Base-by-base conservation (phyloP, 2,888 invertebrate species). In the Ectemnius lituratus region DNA sequence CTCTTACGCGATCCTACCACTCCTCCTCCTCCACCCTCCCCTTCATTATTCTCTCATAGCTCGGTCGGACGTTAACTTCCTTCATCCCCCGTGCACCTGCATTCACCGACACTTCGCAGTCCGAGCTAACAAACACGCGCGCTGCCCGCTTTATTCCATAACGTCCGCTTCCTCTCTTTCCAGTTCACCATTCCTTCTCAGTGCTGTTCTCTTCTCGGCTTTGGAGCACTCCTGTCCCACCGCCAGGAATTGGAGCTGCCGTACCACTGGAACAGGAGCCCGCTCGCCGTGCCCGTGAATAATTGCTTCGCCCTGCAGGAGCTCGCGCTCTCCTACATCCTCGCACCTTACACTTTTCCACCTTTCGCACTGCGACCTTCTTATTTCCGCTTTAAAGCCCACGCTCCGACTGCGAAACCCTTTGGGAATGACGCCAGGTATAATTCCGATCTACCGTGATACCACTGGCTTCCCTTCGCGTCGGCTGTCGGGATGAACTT, bases 281-380 rank as follows among this genome's bases (percentile, higher is more conserved):
- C 37, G 57, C 49, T 75, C 71, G 73, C 73, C 57, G 23, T 49
- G 73, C 79, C 63, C 73, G 76, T 80, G 83, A 86, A 85, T 85
- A 85, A 86, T 85, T 80, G 77, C 80, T 77, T 78, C 59, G 67
- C 65, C 72, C 63, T 56, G 45, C 37, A 59, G 60, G 61, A 71
- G 49, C 27, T 27, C 14, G 11, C 27, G 46, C 59, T 56, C 61
- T 52, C 49, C 56, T 60, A 52, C n/a, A 49, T 61, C 11, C 46
- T 27, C 47, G 57, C 20, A 4, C 56, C 37, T 63, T 27, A 14
- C 27, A 46, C 59, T 16, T 20, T 37, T 45, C 57, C 47, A 28
- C 27, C 28, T 16, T 13, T 46, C 37, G 45, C 57, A 47, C 57
- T 49, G n/a, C n/a, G 37, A 6, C 45, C 57, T 4, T 18, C 37